A percentile compares a stretch with the other conserved stretches of the same genome.
Evolutionary conservation across 2,113 vertebrate species (phyloP).

Genomic region (Stigmatopora nigra): DNA sequence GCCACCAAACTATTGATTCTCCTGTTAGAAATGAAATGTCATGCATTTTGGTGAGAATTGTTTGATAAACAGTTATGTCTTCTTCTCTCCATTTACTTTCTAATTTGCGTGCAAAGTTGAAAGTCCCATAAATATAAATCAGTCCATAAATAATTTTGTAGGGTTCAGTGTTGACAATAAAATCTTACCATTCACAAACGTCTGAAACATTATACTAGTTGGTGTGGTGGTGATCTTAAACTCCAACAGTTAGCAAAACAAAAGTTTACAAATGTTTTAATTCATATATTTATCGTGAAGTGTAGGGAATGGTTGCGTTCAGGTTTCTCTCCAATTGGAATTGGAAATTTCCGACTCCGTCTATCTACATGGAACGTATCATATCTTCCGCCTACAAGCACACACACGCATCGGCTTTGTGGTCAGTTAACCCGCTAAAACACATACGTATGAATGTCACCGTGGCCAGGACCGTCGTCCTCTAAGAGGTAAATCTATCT

Average conservation of each 20-base stretch:
- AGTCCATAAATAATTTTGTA: not conserved
- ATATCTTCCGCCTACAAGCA: conserved; percentile 54
- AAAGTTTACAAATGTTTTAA: too few relatives aligned
- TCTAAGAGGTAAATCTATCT: conserved; percentile 52
- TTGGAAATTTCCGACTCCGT: conserved; percentile 2
- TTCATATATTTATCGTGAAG: not conserved
- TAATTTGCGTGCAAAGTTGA: too few relatives aligned
- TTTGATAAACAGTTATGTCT: too few relatives aligned
- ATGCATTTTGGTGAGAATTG: too few relatives aligned
- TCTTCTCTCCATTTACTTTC: too few relatives aligned
- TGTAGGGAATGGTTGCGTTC: not conserved
- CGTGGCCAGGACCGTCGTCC: conserved; percentile 15
- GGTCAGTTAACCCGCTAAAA: conserved; percentile 12
- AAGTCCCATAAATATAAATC: too few relatives aligned
- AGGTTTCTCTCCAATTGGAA: not conserved
- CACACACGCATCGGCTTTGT: conserved; percentile 35
- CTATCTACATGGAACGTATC: conserved; percentile 44
- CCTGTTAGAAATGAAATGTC: not conserved
- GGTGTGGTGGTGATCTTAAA: too few relatives aligned
- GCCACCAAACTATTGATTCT: too few relatives aligned
- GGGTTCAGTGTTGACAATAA: too few relatives aligned
- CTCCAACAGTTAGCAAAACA: too few relatives aligned
- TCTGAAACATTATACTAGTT: too few relatives aligned
- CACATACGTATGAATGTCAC: conserved; percentile 17
- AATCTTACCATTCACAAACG: too few relatives aligned